phyloP scores from a whole-genome alignment of 2,888 invertebrate species.

The Acleris cristana region DNA sequence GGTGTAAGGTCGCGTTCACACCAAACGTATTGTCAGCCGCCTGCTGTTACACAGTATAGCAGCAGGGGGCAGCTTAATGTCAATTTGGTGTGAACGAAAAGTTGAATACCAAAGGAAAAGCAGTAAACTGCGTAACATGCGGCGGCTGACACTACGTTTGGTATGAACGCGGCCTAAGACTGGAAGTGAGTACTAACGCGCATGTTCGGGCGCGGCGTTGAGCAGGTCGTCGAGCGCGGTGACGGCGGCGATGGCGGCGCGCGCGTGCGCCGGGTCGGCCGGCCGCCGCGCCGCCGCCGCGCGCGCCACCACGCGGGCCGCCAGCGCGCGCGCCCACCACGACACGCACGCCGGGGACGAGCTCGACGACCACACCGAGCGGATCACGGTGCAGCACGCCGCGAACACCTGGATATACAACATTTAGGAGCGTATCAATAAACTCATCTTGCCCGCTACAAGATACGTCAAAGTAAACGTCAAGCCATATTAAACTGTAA shows the following conservation, averaged over 20 bases:
- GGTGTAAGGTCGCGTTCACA: no score
- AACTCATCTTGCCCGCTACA: no score
- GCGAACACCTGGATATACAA: slow-evolving; percentile 62
- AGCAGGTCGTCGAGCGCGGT: slow-evolving; percentile 69
- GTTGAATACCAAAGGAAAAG: no score
- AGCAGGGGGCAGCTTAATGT: no score
- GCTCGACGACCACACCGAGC: slow-evolving; percentile 62
- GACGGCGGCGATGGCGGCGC: slow-evolving; percentile 53
- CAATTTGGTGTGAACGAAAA: no score
- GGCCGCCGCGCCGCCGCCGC: slow-evolving; percentile 61
- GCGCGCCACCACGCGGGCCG: slow-evolving; percentile 62
- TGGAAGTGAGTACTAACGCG: slow-evolving; percentile 57
- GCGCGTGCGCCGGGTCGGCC: slow-evolving; percentile 55
- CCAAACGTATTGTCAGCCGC: no score
- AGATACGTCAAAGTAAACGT: no score
- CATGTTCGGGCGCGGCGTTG: slow-evolving; percentile 60
- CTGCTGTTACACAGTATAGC: no score
- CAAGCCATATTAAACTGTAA: no score
- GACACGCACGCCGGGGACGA: slow-evolving; percentile 54
- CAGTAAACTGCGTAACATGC: no score
- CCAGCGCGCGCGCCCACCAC: slow-evolving; percentile 76
- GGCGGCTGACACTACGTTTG: no score
- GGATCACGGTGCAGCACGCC: slow-evolving; percentile 66
- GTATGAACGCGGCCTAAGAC: no score
- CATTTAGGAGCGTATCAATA: not conserved